These are phyloP conservation scores for Sphaeramia orbicularis DNA, from an alignment of 2,797 vertebrate species.

Conservation along the genomic window DNA sequence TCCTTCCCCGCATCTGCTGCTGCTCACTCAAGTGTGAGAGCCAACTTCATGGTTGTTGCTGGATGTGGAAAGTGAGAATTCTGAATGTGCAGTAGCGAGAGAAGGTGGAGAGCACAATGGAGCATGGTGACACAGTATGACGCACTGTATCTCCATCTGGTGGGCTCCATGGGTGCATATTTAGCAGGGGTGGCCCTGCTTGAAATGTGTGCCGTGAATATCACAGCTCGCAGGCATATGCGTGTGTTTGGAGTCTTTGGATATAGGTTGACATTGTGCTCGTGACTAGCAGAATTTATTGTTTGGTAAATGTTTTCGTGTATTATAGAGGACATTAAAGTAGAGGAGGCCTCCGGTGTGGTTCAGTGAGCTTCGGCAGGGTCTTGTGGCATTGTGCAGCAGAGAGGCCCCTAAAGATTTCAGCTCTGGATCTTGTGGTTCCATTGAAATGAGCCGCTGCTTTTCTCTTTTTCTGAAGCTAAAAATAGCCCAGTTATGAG, in stretches of 20 bases:
- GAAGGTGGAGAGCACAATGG: constrained; percentile 42
- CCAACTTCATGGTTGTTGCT: constrained; percentile 53
- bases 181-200: constrained; percentile 30
- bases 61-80: constrained; percentile 50
- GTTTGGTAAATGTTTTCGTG: neutral
- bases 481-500: constrained; percentile 71
- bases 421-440: constrained; percentile 45
- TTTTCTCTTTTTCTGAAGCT: constrained; percentile 49
- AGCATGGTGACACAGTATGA: constrained; percentile 62
- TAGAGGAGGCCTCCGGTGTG: constrained; percentile 21
- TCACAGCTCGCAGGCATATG: constrained; percentile 51
- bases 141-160: constrained; percentile 58
- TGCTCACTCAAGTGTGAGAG: constrained; percentile 39
- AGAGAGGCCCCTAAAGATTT: constrained; percentile 46
- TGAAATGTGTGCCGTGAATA: constrained; percentile 28
- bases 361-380: constrained; percentile 55
- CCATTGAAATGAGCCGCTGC: constrained; percentile 51
- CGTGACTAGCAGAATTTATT: constrained; percentile 21
- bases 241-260: constrained; percentile 7
- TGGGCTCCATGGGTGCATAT: constrained; percentile 38
- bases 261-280: constrained; percentile 25
- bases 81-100: constrained; percentile 18
- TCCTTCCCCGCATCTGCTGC: constrained; percentile 26
- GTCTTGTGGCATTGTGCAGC: constrained; percentile 26
- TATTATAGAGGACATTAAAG: constrained; percentile 25